Percentiles rank a stretch among this genome's conserved stretches.
Evolutionary conservation across 1,140 invertebrate genomes (phyloP).

Genomic region (Asbolus verrucosus): DNA sequence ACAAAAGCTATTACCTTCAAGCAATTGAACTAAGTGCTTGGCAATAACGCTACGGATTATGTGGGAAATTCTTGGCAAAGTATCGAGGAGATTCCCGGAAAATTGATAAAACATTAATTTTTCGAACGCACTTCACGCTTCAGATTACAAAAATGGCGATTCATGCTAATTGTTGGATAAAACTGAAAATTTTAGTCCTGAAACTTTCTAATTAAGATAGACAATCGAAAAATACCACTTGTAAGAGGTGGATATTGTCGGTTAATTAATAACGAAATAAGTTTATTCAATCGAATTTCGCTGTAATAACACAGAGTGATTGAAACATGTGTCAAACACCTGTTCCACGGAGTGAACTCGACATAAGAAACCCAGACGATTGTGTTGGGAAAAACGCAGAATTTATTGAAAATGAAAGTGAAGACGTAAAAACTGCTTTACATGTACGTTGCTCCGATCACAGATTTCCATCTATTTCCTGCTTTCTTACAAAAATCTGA

Average conservation of each 20-base stretch:
- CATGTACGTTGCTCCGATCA: slow-evolving; percentile 1
- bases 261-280: background rate
- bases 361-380: background rate
- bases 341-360: slow-evolving; percentile 2
- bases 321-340: slow-evolving; percentile 12
- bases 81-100: slow-evolving; percentile 1
- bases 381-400: background rate
- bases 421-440: background rate
- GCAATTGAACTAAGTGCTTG: slow-evolving; percentile 27
- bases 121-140: background rate
- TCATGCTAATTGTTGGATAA: slow-evolving; percentile 1
- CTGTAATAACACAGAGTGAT: slow-evolving; percentile 2
- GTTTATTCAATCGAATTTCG: slow-evolving; percentile 14
- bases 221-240: slow-evolving; percentile 1
- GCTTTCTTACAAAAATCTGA: slow-evolving; percentile 7
- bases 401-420: slow-evolving; percentile 16
- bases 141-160: background rate
- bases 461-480: slow-evolving; percentile 21
- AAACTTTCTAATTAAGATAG: slow-evolving; percentile 21
- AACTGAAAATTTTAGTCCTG: background rate
- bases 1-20: slow-evolving; percentile 17
- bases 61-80: slow-evolving; percentile 11
- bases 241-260: background rate
- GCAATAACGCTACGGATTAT: slow-evolving; percentile 25
- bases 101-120: slow-evolving; percentile 20